Conservation (phyloP, 2,888 invertebrate species). For the Dicyrtoma fusca region DNA sequence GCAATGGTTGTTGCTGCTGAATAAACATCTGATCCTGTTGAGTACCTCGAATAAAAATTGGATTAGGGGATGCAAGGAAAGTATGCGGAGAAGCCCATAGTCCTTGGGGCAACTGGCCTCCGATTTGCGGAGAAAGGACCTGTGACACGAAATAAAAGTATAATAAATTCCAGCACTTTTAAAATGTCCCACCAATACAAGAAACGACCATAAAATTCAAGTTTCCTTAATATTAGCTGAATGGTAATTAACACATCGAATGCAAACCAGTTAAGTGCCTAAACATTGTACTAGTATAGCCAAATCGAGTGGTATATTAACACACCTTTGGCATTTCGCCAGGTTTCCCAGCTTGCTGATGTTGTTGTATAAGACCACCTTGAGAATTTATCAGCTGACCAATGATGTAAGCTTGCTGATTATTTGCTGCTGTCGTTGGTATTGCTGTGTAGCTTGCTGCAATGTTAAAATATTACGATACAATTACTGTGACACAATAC, state of each 20-base stretch:
- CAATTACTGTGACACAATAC: not conserved
- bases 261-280: not conserved
- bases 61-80: conserved; percentile 71
- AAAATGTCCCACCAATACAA: not conserved
- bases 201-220: not conserved
- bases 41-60: conserved; percentile 79
- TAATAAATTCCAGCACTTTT: no score
- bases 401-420: conserved; percentile 59
- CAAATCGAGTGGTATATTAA: not conserved
- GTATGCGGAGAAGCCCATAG: conserved; percentile 72
- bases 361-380: conserved; percentile 69
- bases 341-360: conserved; percentile 67
- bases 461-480: not conserved
- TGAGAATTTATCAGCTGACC: conserved; percentile 70
- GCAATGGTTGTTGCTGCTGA: conserved; percentile 61
- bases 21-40: conserved; percentile 69
- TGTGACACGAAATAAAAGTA: conserved; percentile 14
- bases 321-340: conserved; percentile 71
- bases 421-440: conserved; percentile 65
- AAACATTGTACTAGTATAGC: no score
- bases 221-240: not conserved
- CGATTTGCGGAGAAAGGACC: conserved; percentile 56
- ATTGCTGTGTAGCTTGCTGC: conserved; percentile 72
- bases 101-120: conserved; percentile 68
- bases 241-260: no score